Evolutionary conservation across 2,888 invertebrate genomes (phyloP).

Genomic region (Emesis russula): DNA sequence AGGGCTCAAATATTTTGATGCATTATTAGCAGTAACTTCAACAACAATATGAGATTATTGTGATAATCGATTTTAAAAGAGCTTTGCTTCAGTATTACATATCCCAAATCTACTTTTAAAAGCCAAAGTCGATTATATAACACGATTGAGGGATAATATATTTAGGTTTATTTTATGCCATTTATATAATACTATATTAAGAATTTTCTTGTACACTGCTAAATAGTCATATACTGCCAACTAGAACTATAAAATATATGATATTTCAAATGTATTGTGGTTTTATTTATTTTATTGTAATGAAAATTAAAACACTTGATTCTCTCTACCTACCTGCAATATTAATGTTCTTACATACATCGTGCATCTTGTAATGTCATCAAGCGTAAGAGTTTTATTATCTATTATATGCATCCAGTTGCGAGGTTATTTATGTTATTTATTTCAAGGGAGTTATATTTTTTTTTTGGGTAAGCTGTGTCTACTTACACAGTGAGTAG

Average conservation of each 20-base stretch:
- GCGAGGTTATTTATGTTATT: too few relatives aligned
- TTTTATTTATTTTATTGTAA: conserved; percentile 83
- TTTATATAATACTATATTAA: conserved; percentile 80
- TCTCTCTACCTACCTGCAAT: too few relatives aligned
- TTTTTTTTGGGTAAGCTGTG: too few relatives aligned
- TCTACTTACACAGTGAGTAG: too few relatives aligned
- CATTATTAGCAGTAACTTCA: neutral
- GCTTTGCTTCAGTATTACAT: conserved; percentile 22
- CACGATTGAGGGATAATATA: conserved; percentile 76
- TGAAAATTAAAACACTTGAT: too few relatives aligned
- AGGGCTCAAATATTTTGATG: conserved; percentile 21
- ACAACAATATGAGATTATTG: conserved; percentile 14
- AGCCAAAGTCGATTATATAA: conserved; percentile 2
- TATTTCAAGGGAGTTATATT: too few relatives aligned
- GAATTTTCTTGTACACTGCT: conserved; percentile 69
- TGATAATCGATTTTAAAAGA: neutral
- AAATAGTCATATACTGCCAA: conserved; percentile 94
- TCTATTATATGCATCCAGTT: too few relatives aligned
- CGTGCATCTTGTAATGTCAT: too few relatives aligned
- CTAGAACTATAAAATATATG: conserved; percentile 90
- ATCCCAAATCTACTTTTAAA: conserved; percentile 24
- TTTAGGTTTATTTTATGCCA: conserved; percentile 92
- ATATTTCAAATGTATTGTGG: conserved; percentile 68
- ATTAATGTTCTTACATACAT: too few relatives aligned
- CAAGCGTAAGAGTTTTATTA: too few relatives aligned